These are phyloP conservation scores for Eretmochelys imbricata DNA, from an alignment of 2,113 vertebrate species.

Conservation along the genomic window DNA sequence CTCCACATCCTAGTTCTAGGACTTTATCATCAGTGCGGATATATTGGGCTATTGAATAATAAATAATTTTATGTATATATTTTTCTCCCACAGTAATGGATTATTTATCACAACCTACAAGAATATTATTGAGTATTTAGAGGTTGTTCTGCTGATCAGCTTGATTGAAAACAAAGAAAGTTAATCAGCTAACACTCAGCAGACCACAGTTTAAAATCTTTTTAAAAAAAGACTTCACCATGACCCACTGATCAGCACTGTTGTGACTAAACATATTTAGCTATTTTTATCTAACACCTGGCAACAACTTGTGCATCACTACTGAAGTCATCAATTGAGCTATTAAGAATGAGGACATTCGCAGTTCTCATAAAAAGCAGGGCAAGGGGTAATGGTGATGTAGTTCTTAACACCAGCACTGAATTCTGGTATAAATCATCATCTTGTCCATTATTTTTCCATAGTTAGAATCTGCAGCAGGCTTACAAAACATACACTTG, in stretches of 20 bases:
- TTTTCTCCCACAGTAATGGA: neutral
- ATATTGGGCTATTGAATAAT: neutral
- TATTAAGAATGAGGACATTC: too few relatives aligned
- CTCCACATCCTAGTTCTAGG: neutral
- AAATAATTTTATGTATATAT: neutral
- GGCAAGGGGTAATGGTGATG: neutral
- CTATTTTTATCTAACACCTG: too few relatives aligned
- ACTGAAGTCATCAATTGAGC: too few relatives aligned
- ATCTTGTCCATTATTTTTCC: constrained; percentile 3
- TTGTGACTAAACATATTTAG: too few relatives aligned
- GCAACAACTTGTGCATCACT: too few relatives aligned
- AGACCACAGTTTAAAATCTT: too few relatives aligned
- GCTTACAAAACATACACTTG: neutral
- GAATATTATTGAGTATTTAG: neutral
- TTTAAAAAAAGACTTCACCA: too few relatives aligned
- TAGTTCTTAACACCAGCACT: constrained; percentile 4
- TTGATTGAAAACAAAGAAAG: too few relatives aligned
- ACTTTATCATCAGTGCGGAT: neutral
- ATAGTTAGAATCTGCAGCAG: constrained; percentile 6
- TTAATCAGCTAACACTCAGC: too few relatives aligned
- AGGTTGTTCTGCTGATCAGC: neutral
- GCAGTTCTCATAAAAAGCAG: neutral
- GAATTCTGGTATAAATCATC: constrained; percentile 42
- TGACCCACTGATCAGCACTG: too few relatives aligned
- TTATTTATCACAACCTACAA: neutral